Evolutionary conservation across 37 sponge, comb jelly and placozoan species (phyloP), one percentile per base, ranked within the genome.

Genomic region (Crambe crambe): DNA sequence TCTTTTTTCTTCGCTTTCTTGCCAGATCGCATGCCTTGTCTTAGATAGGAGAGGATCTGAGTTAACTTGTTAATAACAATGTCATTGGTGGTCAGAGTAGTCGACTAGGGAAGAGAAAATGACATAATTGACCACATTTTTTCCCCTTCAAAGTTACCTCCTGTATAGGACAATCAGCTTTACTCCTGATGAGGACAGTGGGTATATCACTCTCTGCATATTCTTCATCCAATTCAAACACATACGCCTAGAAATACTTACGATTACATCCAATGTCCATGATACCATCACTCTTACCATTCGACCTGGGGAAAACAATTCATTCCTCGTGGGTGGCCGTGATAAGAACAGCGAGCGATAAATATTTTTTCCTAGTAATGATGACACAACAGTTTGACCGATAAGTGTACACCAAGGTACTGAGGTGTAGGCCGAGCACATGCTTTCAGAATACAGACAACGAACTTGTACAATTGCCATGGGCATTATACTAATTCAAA

Each of bases 51-150:
- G 64, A 99, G 81, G 78, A 99, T 94, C 80, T 99, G 99, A 21
- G 99, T 99, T 79, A 99, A 83, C 86, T 99, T 99, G 87, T 96
- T 96, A 80, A 99, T 96, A 31, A 99, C 99, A 63, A 95, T 97
- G 76, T 97, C 98, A 73, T 97, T 97, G 61, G 94, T 95, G 0
- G 89, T 86, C 38, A 97, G 80, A 25, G 90, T 82, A 29, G 96
- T 78, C 32, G 65, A 51, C 89, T 87, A 79, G 31, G 35, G 56
- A 12, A 47, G 2, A 21, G 62, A 15, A 47, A 47, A 15, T 15
- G 10, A 47, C 6, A 47, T 12, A 17, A 42, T 54, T 20, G 37
- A n/a, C 57, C n/a, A n/a, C n/a, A n/a, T n/a, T n/a, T n/a, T n/a
- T n/a, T n/a, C n/a, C n/a, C n/a, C n/a, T n/a, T n/a, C n/a, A n/a